Conservation (phyloP, 35 echinoderm and acorn worm species). For the Nesometra sesokonis region DNA sequence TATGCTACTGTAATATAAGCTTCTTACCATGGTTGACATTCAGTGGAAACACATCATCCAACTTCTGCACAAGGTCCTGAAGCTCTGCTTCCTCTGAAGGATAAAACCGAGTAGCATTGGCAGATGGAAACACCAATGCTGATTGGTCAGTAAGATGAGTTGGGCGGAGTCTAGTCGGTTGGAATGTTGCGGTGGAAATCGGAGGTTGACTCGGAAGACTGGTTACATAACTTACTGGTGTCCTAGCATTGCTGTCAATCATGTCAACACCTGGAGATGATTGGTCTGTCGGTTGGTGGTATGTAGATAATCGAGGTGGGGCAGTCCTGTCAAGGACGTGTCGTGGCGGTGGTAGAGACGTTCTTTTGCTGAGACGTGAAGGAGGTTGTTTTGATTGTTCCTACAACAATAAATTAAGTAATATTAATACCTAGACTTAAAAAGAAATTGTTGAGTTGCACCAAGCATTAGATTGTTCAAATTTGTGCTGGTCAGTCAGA, state of each 20-base stretch:
- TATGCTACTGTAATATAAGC: no score
- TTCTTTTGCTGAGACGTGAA: background rate
- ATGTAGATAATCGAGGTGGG: slow-evolving; percentile 20
- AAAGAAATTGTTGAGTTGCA: no score
- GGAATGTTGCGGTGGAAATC: slow-evolving; percentile 1
- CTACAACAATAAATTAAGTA: no score
- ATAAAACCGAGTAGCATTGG: slow-evolving; percentile 46
- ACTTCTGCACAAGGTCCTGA: slow-evolving; percentile 60
- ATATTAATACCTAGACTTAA: no score
- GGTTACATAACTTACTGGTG: background rate
- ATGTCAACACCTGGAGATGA: slow-evolving; percentile 24
- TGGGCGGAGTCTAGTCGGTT: slow-evolving; percentile 35
- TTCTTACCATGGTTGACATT: slow-evolving; percentile 4
- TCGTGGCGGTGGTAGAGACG: background rate
- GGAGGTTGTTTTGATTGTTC: background rate
- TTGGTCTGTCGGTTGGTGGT: slow-evolving; percentile 34
- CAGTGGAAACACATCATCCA: slow-evolving; percentile 57
- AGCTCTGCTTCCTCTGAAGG: slow-evolving; percentile 72
- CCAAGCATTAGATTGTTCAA: no score
- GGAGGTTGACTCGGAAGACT: slow-evolving; percentile 8
- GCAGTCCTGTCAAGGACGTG: background rate
- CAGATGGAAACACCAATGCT: slow-evolving; percentile 52
- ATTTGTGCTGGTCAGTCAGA: no score
- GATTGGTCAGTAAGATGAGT: slow-evolving; percentile 58
- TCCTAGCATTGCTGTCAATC: slow-evolving; percentile 13